These are phyloP conservation scores for Podabrus alpinus DNA, from an alignment of 2,888 invertebrate species.

Conservation along the genomic window DNA sequence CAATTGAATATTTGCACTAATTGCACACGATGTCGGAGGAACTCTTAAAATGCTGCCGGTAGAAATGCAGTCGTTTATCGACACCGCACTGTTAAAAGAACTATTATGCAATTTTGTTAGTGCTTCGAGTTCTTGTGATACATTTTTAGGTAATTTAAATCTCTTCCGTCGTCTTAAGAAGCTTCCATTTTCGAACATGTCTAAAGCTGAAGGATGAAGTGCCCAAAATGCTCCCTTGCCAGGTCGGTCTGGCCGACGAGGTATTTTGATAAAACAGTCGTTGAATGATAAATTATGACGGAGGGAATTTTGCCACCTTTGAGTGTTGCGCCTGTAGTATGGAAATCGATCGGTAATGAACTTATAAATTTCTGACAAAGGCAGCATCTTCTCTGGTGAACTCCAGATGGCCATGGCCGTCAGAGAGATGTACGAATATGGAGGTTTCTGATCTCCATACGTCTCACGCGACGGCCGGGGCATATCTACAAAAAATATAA, in stretches of 20 bases:
- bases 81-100: constrained; percentile 33
- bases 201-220: constrained; percentile 72
- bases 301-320: constrained; percentile 70
- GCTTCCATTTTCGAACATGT: constrained; percentile 85
- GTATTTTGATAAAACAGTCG: constrained; percentile 78
- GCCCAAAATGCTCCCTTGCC: constrained; percentile 83
- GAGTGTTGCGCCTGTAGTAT: constrained; percentile 79
- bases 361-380: constrained; percentile 82
- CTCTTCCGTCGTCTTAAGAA: constrained; percentile 75
- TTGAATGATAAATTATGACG: constrained; percentile 76
- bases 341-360: constrained; percentile 89
- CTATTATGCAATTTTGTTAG: constrained; percentile 56
- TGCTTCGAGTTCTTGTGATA: constrained; percentile 64
- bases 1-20: constrained; percentile 22
- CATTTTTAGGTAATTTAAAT: constrained; percentile 76
- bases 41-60: constrained; percentile 33
- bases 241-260: constrained; percentile 71
- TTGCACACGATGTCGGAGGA: constrained; percentile 33
- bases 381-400: constrained; percentile 92
- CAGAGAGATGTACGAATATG: constrained; percentile 95
- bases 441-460: constrained; percentile 96
- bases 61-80: constrained; percentile 33
- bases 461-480: constrained; percentile 93
- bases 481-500: constrained; percentile 60
- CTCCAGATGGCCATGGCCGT: constrained; percentile 99